Evolutionary conservation across 2,113 vertebrate species (phyloP), one percentile per base, ranked within the genome.

Genomic region (Garra rufa): DNA sequence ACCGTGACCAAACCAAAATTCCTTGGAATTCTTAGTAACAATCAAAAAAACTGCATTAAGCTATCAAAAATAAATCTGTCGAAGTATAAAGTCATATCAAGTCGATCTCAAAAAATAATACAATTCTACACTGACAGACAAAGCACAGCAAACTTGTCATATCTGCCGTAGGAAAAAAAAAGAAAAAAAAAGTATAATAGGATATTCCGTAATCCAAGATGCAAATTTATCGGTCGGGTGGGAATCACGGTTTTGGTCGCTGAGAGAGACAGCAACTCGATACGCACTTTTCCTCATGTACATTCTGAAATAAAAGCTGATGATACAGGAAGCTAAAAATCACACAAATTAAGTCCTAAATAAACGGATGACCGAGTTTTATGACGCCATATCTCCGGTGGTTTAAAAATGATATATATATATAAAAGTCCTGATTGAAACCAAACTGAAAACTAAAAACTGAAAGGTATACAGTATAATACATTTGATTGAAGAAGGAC

Each of bases 71-170:
- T 67, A 65, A 80, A 79, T 79, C 44, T 80, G 48, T 59, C 21
- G 46, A 67, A 52, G 44, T 85, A 76, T 75, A 85, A 69, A 50
- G 41, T 70, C 48, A 26, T 84, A 57, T 78, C 83, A 78, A 70
- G 44, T 78, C 19, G 24, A 52, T 77, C 34, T 38, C 46, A 3
- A 81, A 70, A 74, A 81, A 55, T 11, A 38, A 74, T 30, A 79
- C 1, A 26, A 17, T 78, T 14, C 43, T 71, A 52, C 38, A 78
- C 70, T 28, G 43, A 10, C 30, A 85, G 30, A 83, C 52, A 83
- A 85, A 61, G 83, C 87, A 87, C 74, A 77, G 78, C 43, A 19
- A 67, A 43, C 69, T 34, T 44, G n/a, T 81, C 67, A 8, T 46
- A 61, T 61, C 52, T 13, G 61, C 61, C 28, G 78, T 48, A 65